Percentiles rank a stretch among this genome's conserved stretches.
phyloP scores from a whole-genome alignment of 1,140 invertebrate genomes.

The Micrasema longulum region DNA sequence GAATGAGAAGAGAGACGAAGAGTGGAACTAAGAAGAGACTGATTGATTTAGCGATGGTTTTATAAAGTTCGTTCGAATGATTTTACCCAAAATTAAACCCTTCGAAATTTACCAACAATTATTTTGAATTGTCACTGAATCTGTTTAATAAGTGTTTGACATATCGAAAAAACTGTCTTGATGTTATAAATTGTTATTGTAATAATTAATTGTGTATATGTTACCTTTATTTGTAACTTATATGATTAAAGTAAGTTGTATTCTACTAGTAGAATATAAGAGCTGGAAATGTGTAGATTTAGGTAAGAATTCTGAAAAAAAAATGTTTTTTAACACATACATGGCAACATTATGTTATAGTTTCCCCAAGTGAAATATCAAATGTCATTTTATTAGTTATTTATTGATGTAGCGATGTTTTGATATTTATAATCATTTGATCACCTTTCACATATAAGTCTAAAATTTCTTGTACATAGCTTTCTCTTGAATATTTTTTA shows the following conservation, averaged over 20 bases:
- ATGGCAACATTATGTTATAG: too few relatives aligned
- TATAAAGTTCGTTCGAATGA: neutral
- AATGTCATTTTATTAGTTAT: too few relatives aligned
- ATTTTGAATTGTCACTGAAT: too few relatives aligned
- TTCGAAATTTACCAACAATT: too few relatives aligned
- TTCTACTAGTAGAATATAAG: too few relatives aligned
- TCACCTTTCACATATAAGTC: too few relatives aligned
- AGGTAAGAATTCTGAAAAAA: constrained; percentile 3
- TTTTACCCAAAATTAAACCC: neutral
- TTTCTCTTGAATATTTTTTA: too few relatives aligned
- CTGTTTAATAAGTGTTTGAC: neutral
- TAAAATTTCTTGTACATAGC: too few relatives aligned
- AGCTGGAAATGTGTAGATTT: neutral
- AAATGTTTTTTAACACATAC: constrained; percentile 8
- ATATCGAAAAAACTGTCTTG: constrained; percentile 29
- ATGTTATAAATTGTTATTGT: constrained; percentile 5
- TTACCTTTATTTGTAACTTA: constrained; percentile 11
- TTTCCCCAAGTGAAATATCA: too few relatives aligned
- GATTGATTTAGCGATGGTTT: constrained; percentile 53
- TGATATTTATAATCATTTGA: too few relatives aligned
- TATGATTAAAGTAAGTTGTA: neutral
- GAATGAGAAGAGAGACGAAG: constrained; percentile 1
- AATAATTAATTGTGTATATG: constrained; percentile 15
- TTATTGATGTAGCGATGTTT: too few relatives aligned
- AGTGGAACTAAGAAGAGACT: constrained; percentile 45